Conservation (phyloP, 1,140 invertebrate genomes). For the Euwallacea similis region DNA sequence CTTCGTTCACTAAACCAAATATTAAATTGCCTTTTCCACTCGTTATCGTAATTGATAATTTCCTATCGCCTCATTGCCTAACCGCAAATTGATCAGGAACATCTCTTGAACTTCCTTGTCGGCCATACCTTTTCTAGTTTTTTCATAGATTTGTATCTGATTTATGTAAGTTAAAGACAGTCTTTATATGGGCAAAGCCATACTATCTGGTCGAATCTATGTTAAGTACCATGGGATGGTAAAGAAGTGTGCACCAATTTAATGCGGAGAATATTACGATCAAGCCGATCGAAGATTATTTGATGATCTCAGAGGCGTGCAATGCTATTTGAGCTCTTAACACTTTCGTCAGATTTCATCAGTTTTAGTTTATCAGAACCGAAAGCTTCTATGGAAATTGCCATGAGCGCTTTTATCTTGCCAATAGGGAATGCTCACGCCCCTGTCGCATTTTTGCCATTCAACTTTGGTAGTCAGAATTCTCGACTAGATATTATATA, state of each 20-base stretch:
- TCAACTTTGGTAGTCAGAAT: too few relatives aligned
- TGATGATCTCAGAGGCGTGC: neutral
- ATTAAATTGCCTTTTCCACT: too few relatives aligned
- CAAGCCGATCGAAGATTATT: neutral
- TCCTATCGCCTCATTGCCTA: neutral
- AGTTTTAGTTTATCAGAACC: too few relatives aligned
- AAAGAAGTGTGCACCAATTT: neutral
- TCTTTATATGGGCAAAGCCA: slow-evolving; percentile 1
- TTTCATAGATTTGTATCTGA: neutral
- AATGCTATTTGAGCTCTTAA: neutral
- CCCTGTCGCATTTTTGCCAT: too few relatives aligned
- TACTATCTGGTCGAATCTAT: slow-evolving; percentile 3
- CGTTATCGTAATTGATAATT: neutral
- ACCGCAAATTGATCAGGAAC: slow-evolving; percentile 1
- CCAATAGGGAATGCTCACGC: too few relatives aligned
- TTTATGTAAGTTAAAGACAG: slow-evolving; percentile 2
- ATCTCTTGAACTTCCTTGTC: slow-evolving; percentile 4
- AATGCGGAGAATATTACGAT: neutral
- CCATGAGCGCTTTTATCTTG: too few relatives aligned
- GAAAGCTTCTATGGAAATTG: too few relatives aligned
- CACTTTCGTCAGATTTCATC: neutral
- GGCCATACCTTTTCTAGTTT: neutral
- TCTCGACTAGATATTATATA: too few relatives aligned
- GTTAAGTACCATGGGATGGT: neutral
- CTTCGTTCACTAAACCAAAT: neutral